Evolutionary conservation across 1,140 invertebrate genomes (phyloP).

Genomic region (Lordiphosa stackelbergi): DNA sequence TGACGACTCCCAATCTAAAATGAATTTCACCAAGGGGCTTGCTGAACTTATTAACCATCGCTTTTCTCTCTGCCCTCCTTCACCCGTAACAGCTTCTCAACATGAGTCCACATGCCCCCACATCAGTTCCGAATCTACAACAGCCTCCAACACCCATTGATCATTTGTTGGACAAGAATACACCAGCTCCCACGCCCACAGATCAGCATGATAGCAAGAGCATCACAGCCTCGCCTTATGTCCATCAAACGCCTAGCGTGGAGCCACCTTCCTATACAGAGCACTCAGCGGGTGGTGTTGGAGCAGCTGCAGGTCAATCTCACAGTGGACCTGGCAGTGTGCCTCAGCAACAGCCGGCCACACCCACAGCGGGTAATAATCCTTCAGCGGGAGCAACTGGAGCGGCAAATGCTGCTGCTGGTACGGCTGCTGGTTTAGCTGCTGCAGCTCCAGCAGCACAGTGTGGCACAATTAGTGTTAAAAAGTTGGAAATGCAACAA

Average conservation of each 20-base stretch:
- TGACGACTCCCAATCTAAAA: constrained; percentile 77
- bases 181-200: constrained; percentile 73
- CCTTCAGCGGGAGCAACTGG: constrained; percentile 1
- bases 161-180: constrained; percentile 76
- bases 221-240: constrained; percentile 74
- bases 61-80: neutral
- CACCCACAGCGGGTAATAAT: constrained; percentile 33
- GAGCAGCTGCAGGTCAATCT: constrained; percentile 15
- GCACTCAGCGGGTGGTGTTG: constrained; percentile 9
- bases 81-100: constrained; percentile 46
- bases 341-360: constrained; percentile 52
- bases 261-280: constrained; percentile 66
- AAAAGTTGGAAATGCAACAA: constrained; percentile 69
- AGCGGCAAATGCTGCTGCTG: neutral
- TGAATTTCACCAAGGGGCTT: neutral
- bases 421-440: constrained; percentile 1
- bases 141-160: constrained; percentile 75
- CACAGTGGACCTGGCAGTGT: constrained; percentile 47
- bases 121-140: constrained; percentile 75
- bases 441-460: constrained; percentile 11
- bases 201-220: constrained; percentile 76
- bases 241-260: constrained; percentile 71
- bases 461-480: constrained; percentile 64
- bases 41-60: constrained; percentile 10
- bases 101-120: constrained; percentile 72